Evolutionary conservation across 2,888 invertebrate genomes (phyloP).

Genomic region (Unio delphinus): DNA sequence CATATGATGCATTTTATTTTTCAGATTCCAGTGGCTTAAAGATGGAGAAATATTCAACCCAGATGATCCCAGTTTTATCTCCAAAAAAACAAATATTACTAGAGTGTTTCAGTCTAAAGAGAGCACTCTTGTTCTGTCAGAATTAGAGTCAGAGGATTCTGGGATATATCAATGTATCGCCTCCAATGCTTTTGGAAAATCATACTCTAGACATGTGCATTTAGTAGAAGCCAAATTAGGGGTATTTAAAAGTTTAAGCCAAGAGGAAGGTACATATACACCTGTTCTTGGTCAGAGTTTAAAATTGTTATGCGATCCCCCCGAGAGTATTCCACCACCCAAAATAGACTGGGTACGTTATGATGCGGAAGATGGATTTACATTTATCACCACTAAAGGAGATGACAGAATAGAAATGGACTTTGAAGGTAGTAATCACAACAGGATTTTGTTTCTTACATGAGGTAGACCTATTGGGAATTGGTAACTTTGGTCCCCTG

Average conservation of each 20-base stretch:
- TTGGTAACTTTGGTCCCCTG: neutral
- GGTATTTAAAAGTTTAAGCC: constrained; percentile 12
- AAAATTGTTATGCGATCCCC: constrained; percentile 33
- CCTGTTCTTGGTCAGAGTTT: constrained; percentile 16
- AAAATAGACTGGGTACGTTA: constrained; percentile 23
- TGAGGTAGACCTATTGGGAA: neutral
- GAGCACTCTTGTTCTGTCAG: constrained; percentile 33
- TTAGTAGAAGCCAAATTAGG: constrained; percentile 82
- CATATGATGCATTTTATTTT: constrained; percentile 7
- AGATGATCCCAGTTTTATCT: constrained; percentile 24
- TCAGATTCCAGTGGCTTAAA: constrained; percentile 59
- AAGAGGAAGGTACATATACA: constrained; percentile 7
- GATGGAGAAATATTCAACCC: constrained; percentile 47
- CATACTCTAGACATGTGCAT: constrained; percentile 95
- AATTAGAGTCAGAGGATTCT: constrained; percentile 79
- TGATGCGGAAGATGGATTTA: constrained; percentile 15
- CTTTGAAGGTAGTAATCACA: constrained; percentile 77
- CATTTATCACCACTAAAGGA: constrained; percentile 17
- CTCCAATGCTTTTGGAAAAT: constrained; percentile 92
- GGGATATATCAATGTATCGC: constrained; percentile 97
- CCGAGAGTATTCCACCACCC: constrained; percentile 29
- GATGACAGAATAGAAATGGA: constrained; percentile 93
- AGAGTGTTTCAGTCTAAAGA: constrained; percentile 15
- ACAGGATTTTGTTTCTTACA: neutral
- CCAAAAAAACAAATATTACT: constrained; percentile 21